A percentile compares a stretch with the other conserved stretches of the same genome.
Conservation (phyloP, 2,888 invertebrate genomes). For the Drosophila monieri region DNA sequence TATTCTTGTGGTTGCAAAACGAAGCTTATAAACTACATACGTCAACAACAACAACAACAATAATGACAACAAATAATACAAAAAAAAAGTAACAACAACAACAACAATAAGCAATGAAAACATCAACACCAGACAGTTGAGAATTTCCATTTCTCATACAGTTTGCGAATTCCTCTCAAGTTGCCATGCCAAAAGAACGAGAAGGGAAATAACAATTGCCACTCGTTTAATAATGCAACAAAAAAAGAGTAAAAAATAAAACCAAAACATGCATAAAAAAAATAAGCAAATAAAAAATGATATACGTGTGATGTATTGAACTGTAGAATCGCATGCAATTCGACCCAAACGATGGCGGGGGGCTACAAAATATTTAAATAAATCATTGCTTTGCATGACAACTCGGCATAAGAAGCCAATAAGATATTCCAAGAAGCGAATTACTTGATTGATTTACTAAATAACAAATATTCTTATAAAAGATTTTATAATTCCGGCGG, state of each 20-base stretch:
- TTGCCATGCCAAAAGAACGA: slow-evolving; percentile 6
- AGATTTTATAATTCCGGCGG: background rate
- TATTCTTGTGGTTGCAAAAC: slow-evolving; percentile 62
- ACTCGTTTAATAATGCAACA: slow-evolving; percentile 12
- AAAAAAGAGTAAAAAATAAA: background rate
- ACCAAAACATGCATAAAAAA: background rate
- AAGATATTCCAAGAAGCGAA: background rate
- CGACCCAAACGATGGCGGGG: too few species aligned
- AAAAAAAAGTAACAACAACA: slow-evolving; percentile 5
- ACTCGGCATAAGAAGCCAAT: background rate
- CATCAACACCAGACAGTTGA: slow-evolving; percentile 22
- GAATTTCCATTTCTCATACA: slow-evolving; percentile 5
- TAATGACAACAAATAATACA: background rate
- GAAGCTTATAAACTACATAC: slow-evolving; percentile 50
- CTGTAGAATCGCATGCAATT: slow-evolving; percentile 1
- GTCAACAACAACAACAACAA: slow-evolving; percentile 2
- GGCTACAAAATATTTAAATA: slow-evolving; percentile 3
- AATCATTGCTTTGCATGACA: slow-evolving; percentile 6
- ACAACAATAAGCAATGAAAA: slow-evolving; percentile 10
- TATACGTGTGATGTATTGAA: slow-evolving; percentile 2
- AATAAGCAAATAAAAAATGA: background rate
- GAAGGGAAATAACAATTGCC: slow-evolving; percentile 4
- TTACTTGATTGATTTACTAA: background rate
- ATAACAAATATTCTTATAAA: background rate
- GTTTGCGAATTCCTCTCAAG: slow-evolving; percentile 7